phyloP scores from a whole-genome alignment of 2,113 vertebrate species.

The Sander vitreus region DNA sequence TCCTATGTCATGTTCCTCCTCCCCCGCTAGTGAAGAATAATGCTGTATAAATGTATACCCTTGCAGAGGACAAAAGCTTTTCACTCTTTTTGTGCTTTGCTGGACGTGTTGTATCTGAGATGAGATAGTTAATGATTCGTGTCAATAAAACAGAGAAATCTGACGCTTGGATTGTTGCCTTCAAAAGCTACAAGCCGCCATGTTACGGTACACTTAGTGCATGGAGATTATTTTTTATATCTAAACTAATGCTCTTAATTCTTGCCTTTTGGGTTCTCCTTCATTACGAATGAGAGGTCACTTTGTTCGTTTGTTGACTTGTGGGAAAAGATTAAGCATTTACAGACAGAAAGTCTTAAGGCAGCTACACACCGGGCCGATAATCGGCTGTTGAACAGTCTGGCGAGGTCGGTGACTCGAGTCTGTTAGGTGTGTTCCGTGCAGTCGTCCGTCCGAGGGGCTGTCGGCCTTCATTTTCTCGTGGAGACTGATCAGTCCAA shows the following conservation, averaged over 20 bases:
- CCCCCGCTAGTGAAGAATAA: slow-evolving; percentile 69
- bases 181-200: slow-evolving; percentile 16
- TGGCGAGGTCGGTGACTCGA: no score
- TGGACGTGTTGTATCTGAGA: slow-evolving; percentile 91
- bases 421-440: no score
- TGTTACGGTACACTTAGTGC: not conserved
- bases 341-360: not conserved
- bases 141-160: slow-evolving; percentile 88
- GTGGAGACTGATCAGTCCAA: no score
- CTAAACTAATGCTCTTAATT: slow-evolving; percentile 28
- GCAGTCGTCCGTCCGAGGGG: no score
- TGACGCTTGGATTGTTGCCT: slow-evolving; percentile 77
- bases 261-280: slow-evolving; percentile 8
- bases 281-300: slow-evolving; percentile 11
- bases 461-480: no score
- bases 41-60: slow-evolving; percentile 78
- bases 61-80: slow-evolving; percentile 86
- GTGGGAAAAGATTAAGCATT: not conserved
- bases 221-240: slow-evolving; percentile 1
- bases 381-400: no score
- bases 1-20: slow-evolving; percentile 51
- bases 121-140: slow-evolving; percentile 89
- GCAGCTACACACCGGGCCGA: no score
- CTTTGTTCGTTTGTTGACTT: not conserved
- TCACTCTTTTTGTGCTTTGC: slow-evolving; percentile 90